Percentiles rank a stretch among this genome's conserved stretches.
Conservation (phyloP, 2,888 invertebrate genomes). For the Callinectes sapidus region DNA sequence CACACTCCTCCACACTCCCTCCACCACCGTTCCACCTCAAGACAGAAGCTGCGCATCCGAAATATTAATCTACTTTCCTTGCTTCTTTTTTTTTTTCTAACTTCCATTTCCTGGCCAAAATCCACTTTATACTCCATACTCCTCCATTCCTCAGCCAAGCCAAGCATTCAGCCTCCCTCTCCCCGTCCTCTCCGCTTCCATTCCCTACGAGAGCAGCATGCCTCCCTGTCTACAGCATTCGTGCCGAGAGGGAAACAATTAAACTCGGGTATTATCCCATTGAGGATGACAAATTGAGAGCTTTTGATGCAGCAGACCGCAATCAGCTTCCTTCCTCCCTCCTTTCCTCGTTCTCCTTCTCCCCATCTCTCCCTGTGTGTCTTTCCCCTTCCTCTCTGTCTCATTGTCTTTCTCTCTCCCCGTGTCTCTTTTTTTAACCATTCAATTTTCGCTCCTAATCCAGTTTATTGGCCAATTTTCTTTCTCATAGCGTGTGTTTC, state of each 20-base stretch:
- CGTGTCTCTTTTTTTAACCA: neutral
- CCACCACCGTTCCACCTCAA: too few species aligned
- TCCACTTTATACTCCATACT: neutral
- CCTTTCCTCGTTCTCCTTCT: neutral
- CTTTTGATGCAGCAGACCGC: conserved; percentile 26
- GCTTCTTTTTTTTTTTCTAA: too few species aligned
- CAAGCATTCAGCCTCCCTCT: neutral
- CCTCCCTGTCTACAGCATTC: neutral
- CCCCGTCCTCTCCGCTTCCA: neutral
- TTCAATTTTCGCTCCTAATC: neutral
- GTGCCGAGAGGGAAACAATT: conserved; percentile 18
- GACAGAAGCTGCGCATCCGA: too few species aligned
- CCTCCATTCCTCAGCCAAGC: neutral
- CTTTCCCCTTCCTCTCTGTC: neutral
- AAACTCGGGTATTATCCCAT: conserved; percentile 26
- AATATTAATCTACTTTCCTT: too few species aligned
- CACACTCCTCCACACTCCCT: too few species aligned
- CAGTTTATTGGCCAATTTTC: neutral
- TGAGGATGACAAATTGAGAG: conserved; percentile 37
- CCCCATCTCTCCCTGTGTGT: neutral
- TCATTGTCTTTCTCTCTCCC: neutral
- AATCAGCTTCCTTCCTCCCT: conserved; percentile 18
- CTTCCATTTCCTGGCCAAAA: too few species aligned
- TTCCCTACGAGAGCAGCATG: neutral
- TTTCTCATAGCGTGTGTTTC: neutral